Evolutionary conservation across 2,888 invertebrate species (phyloP), one percentile per base, ranked within the genome.

Genomic region (Amblyjoppa proteus): DNA sequence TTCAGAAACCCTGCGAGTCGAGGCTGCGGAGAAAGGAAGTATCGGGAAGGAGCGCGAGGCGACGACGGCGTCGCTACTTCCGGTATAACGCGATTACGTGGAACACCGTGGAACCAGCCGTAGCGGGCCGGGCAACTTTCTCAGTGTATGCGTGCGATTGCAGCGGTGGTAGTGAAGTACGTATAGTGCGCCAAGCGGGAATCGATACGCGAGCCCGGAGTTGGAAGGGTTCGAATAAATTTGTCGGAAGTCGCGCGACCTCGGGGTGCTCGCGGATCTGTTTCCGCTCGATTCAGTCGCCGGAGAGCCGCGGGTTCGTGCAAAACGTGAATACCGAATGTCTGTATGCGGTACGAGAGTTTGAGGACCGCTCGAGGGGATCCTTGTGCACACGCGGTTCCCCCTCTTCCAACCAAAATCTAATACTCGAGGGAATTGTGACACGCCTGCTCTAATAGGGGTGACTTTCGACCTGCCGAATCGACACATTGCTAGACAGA

Each of bases 81-180:
- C 90, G 89, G 88, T 89, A 89, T 91, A 93, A 92, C 90, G 88
- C 90, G 92, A 92, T 93, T 93, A 92, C 89, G 91, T 89, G 88
- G 89, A 88, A 80, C 83, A 85, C 81, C 78, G 74, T 34, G 74
- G 78, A 70, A 87, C 34, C 41, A 51, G 49, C 9, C 51, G 41
- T 38, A 66, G 45, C 16, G 53, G 31, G 51, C 79, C 61, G 66
- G 85, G 76, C 69, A 49, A 64, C 49, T 84, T 81, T 74, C 61
- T 68, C 38, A 3, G 20, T n/a, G 38, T 79, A 58, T 74, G 68
- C 61, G 81, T 69, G 53, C 64, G 56, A 51, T 20, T 6, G 41
- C 61, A 7, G 41, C 38, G 77, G 68, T 78, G 34, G 61, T 34
- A n/a, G 71, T 38, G 20, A 79, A 68, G 77, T 76, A 74, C 56